Percentiles rank a stretch among this genome's conserved stretches.
phyloP scores from a whole-genome alignment of 2,888 invertebrate genomes.

The Phaedon cochleariae region DNA sequence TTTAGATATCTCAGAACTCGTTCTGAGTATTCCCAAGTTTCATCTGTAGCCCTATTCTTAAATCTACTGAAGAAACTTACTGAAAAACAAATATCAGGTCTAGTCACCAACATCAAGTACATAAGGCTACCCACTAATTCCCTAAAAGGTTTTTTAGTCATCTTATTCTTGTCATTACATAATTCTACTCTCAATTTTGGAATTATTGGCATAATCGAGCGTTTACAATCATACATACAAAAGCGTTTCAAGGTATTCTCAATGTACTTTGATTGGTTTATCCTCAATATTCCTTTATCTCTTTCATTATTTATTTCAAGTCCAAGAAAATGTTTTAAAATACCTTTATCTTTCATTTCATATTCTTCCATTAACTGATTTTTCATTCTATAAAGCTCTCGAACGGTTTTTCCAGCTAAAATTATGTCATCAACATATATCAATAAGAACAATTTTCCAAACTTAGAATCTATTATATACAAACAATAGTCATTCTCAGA shows the following conservation, averaged over 20 bases:
- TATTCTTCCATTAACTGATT: conserved; percentile 20
- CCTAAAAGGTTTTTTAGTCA: conserved; percentile 20
- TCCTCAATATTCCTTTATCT: conserved; percentile 16
- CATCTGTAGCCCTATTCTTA: conserved; percentile 24
- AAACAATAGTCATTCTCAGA: conserved; percentile 14
- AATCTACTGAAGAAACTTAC: conserved; percentile 29
- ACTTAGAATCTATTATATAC: conserved; percentile 4
- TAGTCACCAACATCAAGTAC: conserved; percentile 30
- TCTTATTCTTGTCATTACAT: conserved; percentile 1
- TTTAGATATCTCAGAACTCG: conserved; percentile 20
- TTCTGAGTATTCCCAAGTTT: conserved; percentile 16
- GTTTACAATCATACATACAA: conserved; percentile 13
- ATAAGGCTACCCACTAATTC: conserved; percentile 29
- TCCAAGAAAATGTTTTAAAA: conserved; percentile 35
- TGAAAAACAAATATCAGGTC: conserved; percentile 29
- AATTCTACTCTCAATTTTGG: conserved; percentile 8
- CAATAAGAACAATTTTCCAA: conserved; percentile 5
- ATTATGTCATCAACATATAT: conserved; percentile 26
- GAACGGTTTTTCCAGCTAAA: conserved; percentile 16
- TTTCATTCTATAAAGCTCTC: conserved; percentile 15
- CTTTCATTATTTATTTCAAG: conserved; percentile 35
- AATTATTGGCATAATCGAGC: conserved; percentile 4
- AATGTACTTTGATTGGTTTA: conserved; percentile 16
- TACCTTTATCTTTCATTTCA: conserved; percentile 35
- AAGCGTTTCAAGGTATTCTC: conserved; percentile 8